Percentiles rank a stretch among this genome's conserved stretches.
Evolutionary conservation across 23 tunicate genomes (phyloP).

Genomic region (Phallusia fumigata): DNA sequence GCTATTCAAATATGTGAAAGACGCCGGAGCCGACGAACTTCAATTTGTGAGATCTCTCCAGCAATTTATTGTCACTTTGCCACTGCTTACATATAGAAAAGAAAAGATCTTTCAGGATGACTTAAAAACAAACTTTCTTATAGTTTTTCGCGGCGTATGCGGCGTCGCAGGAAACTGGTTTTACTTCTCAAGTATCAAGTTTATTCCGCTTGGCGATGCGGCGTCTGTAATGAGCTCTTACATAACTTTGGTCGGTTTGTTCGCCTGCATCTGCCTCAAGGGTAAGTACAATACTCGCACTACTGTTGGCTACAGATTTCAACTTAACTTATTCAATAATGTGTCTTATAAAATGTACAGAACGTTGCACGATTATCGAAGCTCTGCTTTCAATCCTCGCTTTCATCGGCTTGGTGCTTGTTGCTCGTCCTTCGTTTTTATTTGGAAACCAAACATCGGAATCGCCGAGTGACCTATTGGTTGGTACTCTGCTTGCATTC

Average conservation of each 20-base stretch:
- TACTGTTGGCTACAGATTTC: too few species aligned
- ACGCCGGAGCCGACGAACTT: background rate
- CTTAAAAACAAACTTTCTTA: background rate
- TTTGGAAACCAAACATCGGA: background rate
- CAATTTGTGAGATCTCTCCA: background rate
- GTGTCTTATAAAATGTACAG: too few species aligned
- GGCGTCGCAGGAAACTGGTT: background rate
- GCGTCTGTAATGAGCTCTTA: background rate
- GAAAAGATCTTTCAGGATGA: background rate
- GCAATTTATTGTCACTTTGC: background rate
- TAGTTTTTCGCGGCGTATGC: background rate
- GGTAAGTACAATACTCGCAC: background rate
- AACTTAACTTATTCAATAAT: too few species aligned
- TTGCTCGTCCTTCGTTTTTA: too few species aligned
- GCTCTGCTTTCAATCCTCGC: too few species aligned
- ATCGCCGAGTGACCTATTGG: background rate
- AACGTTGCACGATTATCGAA: too few species aligned
- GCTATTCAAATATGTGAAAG: background rate
- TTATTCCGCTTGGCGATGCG: background rate
- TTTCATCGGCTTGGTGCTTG: too few species aligned
- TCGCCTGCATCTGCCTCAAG: slow-evolving; percentile 6
- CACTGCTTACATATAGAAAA: background rate
- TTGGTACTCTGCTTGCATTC: background rate
- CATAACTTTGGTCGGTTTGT: background rate
- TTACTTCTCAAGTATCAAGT: background rate